Percentiles rank a stretch among this genome's conserved stretches.
Conservation (phyloP, 2,797 vertebrate genomes). For the Coendou prehensilis region DNA sequence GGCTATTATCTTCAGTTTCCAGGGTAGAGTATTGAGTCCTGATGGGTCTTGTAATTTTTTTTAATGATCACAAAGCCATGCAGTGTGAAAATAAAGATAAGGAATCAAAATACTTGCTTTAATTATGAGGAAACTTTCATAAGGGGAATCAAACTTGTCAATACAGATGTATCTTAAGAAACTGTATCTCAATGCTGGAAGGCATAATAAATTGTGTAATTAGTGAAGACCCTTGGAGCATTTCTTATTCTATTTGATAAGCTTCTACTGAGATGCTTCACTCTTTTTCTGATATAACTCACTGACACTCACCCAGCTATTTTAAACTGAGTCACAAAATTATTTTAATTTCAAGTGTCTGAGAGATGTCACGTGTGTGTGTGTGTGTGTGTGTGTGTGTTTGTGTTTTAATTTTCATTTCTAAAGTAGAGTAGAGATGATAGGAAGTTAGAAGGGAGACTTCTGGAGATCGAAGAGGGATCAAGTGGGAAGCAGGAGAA, state of each 20-base stretch:
- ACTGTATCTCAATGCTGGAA: neutral
- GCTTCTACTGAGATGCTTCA: neutral
- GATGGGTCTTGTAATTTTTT: neutral
- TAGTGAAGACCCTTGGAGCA: neutral
- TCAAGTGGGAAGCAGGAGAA: neutral
- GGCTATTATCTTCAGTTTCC: neutral
- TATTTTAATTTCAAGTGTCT: constrained; percentile 42
- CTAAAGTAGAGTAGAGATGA: neutral
- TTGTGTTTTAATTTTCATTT: too few species aligned
- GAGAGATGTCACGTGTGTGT: neutral
- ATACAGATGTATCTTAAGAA: neutral
- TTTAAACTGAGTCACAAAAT: neutral
- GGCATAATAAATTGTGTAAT: neutral
- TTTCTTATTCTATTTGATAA: neutral
- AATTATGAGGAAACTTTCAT: neutral
- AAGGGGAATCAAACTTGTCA: neutral
- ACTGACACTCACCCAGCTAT: neutral
- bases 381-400: too few species aligned
- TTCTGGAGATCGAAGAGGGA: neutral
- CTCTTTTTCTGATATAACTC: neutral
- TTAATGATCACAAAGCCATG: neutral
- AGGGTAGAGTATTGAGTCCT: neutral
- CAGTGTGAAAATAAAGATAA: neutral
- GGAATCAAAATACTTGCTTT: neutral
- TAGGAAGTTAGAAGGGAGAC: neutral